phyloP scores from a whole-genome alignment of 2,888 invertebrate species.

The Apodemia mormo region DNA sequence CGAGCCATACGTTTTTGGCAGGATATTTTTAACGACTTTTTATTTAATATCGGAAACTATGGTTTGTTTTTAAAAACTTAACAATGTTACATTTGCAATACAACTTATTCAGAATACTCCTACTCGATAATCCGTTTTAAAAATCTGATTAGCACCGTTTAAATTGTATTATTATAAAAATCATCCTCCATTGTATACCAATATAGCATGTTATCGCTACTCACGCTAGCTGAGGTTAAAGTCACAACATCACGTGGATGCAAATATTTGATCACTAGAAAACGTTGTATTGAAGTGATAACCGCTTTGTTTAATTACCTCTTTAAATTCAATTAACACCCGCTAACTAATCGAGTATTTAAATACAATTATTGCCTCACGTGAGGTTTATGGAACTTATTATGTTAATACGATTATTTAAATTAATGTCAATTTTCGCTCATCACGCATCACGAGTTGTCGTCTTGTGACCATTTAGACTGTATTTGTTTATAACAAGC shows the following conservation, averaged over 20 bases:
- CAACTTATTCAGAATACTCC: not conserved
- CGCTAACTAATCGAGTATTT: constrained; percentile 12
- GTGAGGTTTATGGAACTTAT: constrained; percentile 9
- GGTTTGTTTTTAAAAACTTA: not conserved
- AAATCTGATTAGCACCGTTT: not conserved
- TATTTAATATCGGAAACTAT: too few relatives aligned
- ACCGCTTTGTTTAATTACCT: constrained; percentile 4
- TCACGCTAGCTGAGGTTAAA: not conserved
- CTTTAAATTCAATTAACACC: constrained; percentile 4
- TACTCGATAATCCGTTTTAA: not conserved
- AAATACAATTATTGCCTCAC: constrained; percentile 11
- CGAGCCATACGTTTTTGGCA: too few relatives aligned
- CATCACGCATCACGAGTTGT: constrained; percentile 3
- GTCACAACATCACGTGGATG: constrained; percentile 14
- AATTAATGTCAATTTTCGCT: not conserved
- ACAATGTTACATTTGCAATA: too few relatives aligned
- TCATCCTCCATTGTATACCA: not conserved
- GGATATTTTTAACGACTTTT: too few relatives aligned
- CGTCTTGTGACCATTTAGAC: not conserved
- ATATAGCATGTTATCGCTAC: not conserved
- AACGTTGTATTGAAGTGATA: constrained; percentile 13
- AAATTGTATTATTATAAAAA: not conserved
- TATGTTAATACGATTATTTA: not conserved
- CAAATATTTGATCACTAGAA: constrained; percentile 11
- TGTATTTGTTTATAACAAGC: too few relatives aligned